phyloP scores from a whole-genome alignment of 2,888 invertebrate species.

The Camponotus fellah region DNA sequence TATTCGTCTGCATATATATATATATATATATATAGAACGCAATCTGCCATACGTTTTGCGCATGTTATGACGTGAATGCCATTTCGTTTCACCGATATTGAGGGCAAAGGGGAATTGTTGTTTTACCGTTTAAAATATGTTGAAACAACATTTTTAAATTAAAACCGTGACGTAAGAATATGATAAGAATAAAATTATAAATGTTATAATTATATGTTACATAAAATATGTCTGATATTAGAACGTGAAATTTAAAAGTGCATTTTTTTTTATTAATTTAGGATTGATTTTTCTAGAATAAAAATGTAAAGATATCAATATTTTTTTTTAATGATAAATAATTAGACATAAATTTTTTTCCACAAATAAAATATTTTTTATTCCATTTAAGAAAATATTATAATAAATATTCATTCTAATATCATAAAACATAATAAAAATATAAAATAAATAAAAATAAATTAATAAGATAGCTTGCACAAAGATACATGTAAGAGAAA shows the following conservation, averaged over 20 bases:
- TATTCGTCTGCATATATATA: slow-evolving; percentile 37
- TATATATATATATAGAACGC: slow-evolving; percentile 22
- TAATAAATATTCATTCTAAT: background rate
- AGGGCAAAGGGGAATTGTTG: slow-evolving; percentile 22
- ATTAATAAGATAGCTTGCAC: background rate
- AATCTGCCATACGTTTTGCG: slow-evolving; percentile 43
- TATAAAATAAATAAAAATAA: background rate
- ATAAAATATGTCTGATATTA: background rate
- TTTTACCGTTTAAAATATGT: slow-evolving; percentile 14
- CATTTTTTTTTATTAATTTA: slow-evolving; percentile 8
- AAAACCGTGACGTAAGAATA: background rate
- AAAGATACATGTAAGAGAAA: background rate
- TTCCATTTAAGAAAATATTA: background rate
- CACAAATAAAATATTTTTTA: background rate
- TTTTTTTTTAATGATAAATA: background rate
- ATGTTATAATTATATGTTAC: slow-evolving; percentile 2
- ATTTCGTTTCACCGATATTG: slow-evolving; percentile 35
- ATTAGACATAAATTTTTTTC: background rate
- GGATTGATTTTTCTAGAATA: background rate
- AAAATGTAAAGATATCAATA: background rate
- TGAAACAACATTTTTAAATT: slow-evolving; percentile 27
- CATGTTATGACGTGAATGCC: slow-evolving; percentile 36
- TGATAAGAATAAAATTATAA: slow-evolving; percentile 9
- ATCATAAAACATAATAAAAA: background rate
- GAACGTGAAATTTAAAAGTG: background rate